Conservation (phyloP, 1,140 invertebrate genomes). For the Tetramorium simillimum region DNA sequence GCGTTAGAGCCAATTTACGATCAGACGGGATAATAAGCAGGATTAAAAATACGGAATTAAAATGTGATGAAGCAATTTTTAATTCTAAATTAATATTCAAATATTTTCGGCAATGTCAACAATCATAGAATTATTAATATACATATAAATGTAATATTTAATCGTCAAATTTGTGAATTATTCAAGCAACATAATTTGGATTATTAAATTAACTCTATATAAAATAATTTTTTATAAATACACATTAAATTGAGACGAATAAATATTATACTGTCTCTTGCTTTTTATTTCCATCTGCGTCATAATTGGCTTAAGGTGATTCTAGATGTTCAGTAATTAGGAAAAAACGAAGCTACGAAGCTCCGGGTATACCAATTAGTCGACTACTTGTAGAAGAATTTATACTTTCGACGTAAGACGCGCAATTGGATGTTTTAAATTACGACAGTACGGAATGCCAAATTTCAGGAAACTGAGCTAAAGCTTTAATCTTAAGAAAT, state of each 20-base stretch:
- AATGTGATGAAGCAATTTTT: not conserved
- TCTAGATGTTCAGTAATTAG: conserved; percentile 56
- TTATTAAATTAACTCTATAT: not conserved
- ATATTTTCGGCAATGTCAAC: not conserved
- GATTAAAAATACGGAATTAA: not conserved
- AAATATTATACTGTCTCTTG: not conserved
- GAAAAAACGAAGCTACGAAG: conserved; percentile 48
- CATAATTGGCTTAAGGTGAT: conserved; percentile 42
- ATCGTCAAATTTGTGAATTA: not conserved
- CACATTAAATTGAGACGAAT: not conserved
- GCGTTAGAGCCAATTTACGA: conserved; percentile 27
- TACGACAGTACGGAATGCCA: not conserved
- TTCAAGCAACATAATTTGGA: not conserved
- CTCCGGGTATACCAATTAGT: conserved; percentile 52
- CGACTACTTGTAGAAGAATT: conserved; percentile 50
- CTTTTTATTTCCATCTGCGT: conserved; percentile 41
- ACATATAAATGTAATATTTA: conserved; percentile 10
- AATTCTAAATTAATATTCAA: not conserved
- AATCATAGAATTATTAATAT: not conserved
- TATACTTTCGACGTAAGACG: conserved; percentile 35
- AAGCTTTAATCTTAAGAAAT: not conserved
- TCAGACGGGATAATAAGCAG: conserved; percentile 17
- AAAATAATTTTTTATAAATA: not conserved
- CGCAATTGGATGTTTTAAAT: conserved; percentile 29
- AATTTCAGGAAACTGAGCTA: not conserved